Evolutionary conservation across 2,113 vertebrate genomes (phyloP), one percentile per base, ranked within the genome.

Genomic region (Dromas ardeola): DNA sequence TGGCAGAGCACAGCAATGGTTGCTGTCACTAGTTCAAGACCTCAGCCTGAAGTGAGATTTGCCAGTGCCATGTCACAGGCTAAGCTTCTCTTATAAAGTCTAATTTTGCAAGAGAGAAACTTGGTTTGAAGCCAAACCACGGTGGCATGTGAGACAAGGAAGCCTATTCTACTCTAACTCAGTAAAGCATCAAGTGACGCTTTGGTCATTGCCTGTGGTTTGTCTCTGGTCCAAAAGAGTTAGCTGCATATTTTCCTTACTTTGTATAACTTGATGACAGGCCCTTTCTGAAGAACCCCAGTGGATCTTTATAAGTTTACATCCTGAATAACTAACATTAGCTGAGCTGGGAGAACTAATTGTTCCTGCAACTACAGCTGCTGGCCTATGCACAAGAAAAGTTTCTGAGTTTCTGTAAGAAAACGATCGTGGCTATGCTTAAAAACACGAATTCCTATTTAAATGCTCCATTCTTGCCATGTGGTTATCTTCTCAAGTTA

Each of bases 121-220:
- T 81, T 91, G 93, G n/a, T 74, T 77, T 62, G 55, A 71, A 91
- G 94, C 89, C 86, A 96, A 88, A 72, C 72, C 89, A 86, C 63
- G 91, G 65, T 3, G 1, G 86, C 80, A 47, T 13, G 42, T 74
- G 81, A 96, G 81, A 94, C 69, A 91, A 94, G 63, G 25, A 43
- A 88, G 52, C 40, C 55, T 42, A 36, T 92, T 84, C 80, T 88
- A 29, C 80, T 74, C 38, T 49, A 93, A 43, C 1, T 6, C 85
- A 55, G 59, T 16, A 49, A 47, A 93, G 62, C 86, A 92, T 81
- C 86, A 69, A 92, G 91, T 17, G 49, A 80, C 3, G 0, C 87
- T 90, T 81, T 87, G 88, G 71, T 81, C 76, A 86, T 29, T 56
- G 80, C 72, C 36, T 77, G 55, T 66, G 88, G 86, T 77, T 93